A percentile compares a stretch with the other conserved stretches of the same genome.
These are phyloP conservation scores for Drosophila biarmipes DNA, from an alignment of 1,140 invertebrate species.

Conservation along the genomic window DNA sequence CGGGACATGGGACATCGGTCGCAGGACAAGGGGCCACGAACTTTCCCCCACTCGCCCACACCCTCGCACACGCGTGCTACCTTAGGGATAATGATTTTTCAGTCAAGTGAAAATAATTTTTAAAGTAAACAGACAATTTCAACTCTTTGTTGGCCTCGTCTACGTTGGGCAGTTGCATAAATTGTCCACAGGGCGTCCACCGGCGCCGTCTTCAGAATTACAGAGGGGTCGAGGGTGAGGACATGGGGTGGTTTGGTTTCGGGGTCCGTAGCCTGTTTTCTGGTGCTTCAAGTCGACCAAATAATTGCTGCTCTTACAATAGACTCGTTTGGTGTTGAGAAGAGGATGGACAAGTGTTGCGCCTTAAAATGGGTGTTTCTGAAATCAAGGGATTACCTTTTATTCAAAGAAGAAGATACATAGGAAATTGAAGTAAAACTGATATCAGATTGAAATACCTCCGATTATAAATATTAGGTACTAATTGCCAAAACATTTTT, in stretches of 20 bases:
- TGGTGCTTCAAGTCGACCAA: constrained; percentile 57
- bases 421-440: no score
- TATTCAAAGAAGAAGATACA: no score
- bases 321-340: constrained; percentile 6
- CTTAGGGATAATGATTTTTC: constrained; percentile 83
- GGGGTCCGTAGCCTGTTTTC: constrained; percentile 37
- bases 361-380: not conserved
- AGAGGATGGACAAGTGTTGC: constrained; percentile 13
- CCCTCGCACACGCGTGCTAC: constrained; percentile 50
- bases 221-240: constrained; percentile 8
- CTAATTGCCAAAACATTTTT: no score
- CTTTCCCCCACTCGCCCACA: constrained; percentile 38
- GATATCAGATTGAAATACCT: no score
- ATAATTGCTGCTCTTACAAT: constrained; percentile 56
- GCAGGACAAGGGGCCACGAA: constrained; percentile 52
- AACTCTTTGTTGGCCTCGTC: constrained; percentile 51
- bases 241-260: not conserved
- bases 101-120: constrained; percentile 84
- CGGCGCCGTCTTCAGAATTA: constrained; percentile 38
- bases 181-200: constrained; percentile 63
- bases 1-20: constrained; percentile 24
- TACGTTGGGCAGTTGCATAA: constrained; percentile 59
- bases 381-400: not conserved
- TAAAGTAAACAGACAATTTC: constrained; percentile 76
- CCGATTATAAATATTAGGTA: no score